Conservation (phyloP, 2,797 vertebrate species). For the Myotis vivesi region DNA sequence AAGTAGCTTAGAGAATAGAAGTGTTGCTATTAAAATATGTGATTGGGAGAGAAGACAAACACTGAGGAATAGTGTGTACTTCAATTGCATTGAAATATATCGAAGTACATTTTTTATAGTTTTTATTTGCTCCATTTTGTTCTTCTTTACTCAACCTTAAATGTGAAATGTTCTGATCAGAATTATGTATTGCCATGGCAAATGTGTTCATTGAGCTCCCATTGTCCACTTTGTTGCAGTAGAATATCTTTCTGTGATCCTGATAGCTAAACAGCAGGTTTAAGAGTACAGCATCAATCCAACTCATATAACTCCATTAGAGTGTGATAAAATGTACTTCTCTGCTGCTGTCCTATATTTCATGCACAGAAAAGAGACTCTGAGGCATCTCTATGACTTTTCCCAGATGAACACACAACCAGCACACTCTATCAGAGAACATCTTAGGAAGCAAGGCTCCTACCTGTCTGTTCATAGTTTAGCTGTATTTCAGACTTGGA, state of each 20-base stretch:
- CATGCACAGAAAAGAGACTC: not conserved
- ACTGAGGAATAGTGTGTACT: not conserved
- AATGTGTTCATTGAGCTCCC: not conserved
- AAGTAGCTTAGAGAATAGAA: conserved; percentile 23
- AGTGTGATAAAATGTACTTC: not conserved
- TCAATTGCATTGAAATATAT: not conserved
- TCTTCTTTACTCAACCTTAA: not conserved
- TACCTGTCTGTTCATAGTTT: not conserved
- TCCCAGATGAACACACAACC: not conserved
- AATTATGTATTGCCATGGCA: not conserved
- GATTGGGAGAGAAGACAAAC: not conserved
- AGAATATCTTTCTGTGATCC: not conserved
- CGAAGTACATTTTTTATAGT: not conserved
- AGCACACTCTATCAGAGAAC: not conserved
- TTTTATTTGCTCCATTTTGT: not conserved
- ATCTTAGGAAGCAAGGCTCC: not conserved
- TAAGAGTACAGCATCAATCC: not conserved
- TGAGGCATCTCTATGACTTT: not conserved
- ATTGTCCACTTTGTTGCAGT: not conserved
- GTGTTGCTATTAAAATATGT: not conserved
- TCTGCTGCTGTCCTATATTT: not conserved
- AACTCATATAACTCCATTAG: not conserved
- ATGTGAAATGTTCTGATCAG: not conserved
- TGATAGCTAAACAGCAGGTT: not conserved
- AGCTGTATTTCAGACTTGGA: not conserved